Conservation (phyloP, 2,888 invertebrate species). For the Neelides folsomi region DNA sequence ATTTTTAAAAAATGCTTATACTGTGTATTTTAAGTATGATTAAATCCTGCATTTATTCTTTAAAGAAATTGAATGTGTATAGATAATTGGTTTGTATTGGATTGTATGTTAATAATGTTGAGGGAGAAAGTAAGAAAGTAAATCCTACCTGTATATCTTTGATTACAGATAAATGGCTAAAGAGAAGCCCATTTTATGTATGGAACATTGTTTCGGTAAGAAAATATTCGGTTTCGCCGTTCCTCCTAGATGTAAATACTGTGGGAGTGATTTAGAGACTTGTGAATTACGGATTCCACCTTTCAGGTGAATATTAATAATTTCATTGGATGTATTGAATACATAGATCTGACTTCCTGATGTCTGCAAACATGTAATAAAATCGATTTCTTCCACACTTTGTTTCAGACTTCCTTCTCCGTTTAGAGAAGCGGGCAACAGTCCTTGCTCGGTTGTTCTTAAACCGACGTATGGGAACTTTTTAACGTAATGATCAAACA, state of each 20-base stretch:
- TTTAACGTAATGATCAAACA: slow-evolving; percentile 52
- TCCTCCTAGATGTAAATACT: slow-evolving; percentile 65
- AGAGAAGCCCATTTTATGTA: slow-evolving; percentile 75
- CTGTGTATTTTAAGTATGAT: too few species aligned
- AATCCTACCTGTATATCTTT: too few species aligned
- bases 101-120: too few species aligned
- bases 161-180: slow-evolving; percentile 31
- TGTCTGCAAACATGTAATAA: neutral
- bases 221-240: slow-evolving; percentile 64
- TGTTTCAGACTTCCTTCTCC: slow-evolving; percentile 65
- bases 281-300: slow-evolving; percentile 53
- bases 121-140: too few species aligned
- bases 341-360: too few species aligned
- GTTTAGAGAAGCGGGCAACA: slow-evolving; percentile 64
- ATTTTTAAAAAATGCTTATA: too few species aligned
- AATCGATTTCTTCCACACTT: slow-evolving; percentile 24
- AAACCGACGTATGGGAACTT: slow-evolving; percentile 80
- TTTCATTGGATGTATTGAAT: neutral
- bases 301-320: slow-evolving; percentile 47
- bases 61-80: too few species aligned
- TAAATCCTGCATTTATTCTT: too few species aligned
- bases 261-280: slow-evolving; percentile 49
- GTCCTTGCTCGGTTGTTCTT: slow-evolving; percentile 67
- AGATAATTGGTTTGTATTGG: too few species aligned
- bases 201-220: slow-evolving; percentile 72